Evolutionary conservation across 2,888 invertebrate genomes (phyloP).

Genomic region (Thera britannica): DNA sequence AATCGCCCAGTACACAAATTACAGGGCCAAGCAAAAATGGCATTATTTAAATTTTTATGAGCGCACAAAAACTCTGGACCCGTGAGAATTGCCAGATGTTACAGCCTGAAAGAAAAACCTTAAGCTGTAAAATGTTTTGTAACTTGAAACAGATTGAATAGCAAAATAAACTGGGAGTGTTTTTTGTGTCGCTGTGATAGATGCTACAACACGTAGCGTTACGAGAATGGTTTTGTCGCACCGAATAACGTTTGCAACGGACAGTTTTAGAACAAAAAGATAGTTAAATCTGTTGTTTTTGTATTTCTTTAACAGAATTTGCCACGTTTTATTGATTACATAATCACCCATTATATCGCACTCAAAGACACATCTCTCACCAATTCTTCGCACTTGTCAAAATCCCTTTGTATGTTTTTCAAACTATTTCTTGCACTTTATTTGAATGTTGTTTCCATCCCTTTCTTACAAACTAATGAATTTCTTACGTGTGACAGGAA

Average conservation of each 20-base stretch:
- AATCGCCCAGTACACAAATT: conserved; percentile 46
- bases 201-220: not conserved
- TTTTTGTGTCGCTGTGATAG: not conserved
- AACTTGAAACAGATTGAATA: conserved; percentile 9
- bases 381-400: not conserved
- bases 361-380: not conserved
- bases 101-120: conserved; percentile 5
- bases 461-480: conserved; percentile 15
- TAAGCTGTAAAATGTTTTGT: conserved; percentile 13
- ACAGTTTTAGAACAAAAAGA: not conserved
- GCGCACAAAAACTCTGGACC: conserved; percentile 21
- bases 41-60: conserved; percentile 26
- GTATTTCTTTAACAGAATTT: not conserved
- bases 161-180: conserved; percentile 1
- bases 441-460: not conserved
- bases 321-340: not conserved
- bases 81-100: conserved; percentile 23
- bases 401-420: not conserved
- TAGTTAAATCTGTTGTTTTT: not conserved
- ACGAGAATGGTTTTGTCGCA: not conserved
- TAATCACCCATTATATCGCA: not conserved
- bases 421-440: not conserved
- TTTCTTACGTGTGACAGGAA: conserved; percentile 87
- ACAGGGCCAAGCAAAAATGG: conserved; percentile 42
- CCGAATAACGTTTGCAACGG: not conserved